Evolutionary conservation across 2,113 vertebrate species (phyloP), one percentile per base, ranked within the genome.

Genomic region (Ageneiosus marmoratus): DNA sequence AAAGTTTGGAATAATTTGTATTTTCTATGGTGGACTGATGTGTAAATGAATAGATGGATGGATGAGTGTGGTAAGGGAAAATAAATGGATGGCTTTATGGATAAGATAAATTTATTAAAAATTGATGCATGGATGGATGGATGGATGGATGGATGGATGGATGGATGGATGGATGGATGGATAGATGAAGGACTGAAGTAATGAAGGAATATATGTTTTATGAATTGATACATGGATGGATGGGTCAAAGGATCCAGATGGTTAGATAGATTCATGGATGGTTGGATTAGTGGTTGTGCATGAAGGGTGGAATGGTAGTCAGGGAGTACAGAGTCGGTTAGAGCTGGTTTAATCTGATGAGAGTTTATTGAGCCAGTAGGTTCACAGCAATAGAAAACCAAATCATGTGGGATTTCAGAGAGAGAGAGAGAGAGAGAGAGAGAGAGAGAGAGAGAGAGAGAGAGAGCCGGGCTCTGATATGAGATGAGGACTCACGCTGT

Each of bases 301-400:
- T 55, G 56, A 60, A 75, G 41, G 7, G 44, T 2, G 27, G 72
- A 75, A 63, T 77, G 56, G 65, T 75, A 32, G 46, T 65, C 56
- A 2, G 32, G 58, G n/a, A 18, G 67, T 55, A 79, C 27, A 65
- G 46, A 85, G 27, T 56, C 84, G 70, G 82, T 69, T 73, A 87
- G 82, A 77, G 65, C 77, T 79, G 63, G 60, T 75, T 88, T 89
- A 90, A 89, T 91, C 90, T 91, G 87, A 87, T 81, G 83, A 84
- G 81, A 87, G 90, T 88, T 90, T 85, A 91, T 84, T 80, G 84
- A 91, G 86, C 84, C 81, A 88, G 84, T 62, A 80, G 83, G 88
- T 77, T 83, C 84, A 88, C 51, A 83, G 81, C 84, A 88, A 89
- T 89, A 77, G 86, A 88, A 84, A 79, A 34, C n/a, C 56, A 86